phyloP scores from a whole-genome alignment of 2,113 vertebrate genomes.

The Microtus montanus region DNA sequence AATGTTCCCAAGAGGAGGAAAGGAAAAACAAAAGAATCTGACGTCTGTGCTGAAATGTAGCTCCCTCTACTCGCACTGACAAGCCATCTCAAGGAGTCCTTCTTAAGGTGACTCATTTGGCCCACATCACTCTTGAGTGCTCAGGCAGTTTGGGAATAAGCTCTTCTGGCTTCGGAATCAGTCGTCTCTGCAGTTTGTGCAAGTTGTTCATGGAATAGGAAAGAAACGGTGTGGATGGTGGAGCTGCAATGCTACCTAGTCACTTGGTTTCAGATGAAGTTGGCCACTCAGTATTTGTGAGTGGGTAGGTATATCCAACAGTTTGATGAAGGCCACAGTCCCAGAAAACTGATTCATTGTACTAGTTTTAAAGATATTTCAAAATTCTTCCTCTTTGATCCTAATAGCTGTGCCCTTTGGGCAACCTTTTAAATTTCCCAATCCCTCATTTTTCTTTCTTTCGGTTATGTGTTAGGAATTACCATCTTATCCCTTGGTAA shows the following conservation, averaged over 20 bases:
- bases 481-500: neutral
- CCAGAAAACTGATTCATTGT: neutral
- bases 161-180: neutral
- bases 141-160: slow-evolving; percentile 52
- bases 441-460: slow-evolving; percentile 2
- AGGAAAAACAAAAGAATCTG: slow-evolving; percentile 24
- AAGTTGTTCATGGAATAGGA: neutral
- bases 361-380: neutral
- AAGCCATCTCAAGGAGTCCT: slow-evolving; percentile 69
- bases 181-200: neutral
- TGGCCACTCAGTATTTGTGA: neutral
- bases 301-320: neutral
- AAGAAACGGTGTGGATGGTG: neutral
- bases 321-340: neutral
- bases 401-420: neutral
- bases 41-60: slow-evolving; percentile 65
- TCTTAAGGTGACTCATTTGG: slow-evolving; percentile 71
- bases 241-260: neutral
- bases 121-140: slow-evolving; percentile 67
- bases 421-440: neutral
- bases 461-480: neutral
- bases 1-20: neutral
- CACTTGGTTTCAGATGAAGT: neutral
- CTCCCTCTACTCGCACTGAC: slow-evolving; percentile 10
- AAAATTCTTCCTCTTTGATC: neutral